Evolutionary conservation across 2,797 vertebrate species (phyloP), one percentile per base, ranked within the genome.

Genomic region (Triplophysa yarkandensis): DNA sequence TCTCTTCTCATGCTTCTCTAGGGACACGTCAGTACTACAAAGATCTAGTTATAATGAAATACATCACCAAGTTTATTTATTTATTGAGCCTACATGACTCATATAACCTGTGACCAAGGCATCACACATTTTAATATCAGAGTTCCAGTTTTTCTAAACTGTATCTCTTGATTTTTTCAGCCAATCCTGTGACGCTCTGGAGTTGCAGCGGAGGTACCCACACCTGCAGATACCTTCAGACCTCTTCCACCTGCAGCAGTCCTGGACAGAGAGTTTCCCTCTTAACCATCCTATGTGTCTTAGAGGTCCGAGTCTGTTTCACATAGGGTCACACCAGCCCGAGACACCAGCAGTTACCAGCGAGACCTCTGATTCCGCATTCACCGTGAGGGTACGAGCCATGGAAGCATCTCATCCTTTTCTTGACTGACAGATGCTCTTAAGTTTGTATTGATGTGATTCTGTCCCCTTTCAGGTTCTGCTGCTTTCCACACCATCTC

Each of bases 1-100:
- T 48, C 81, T 91, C 34, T 88, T 92, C 68, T 91, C 91, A 3
- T 90, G 86, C 76, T 93, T 93, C 71, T 63, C 89, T 23, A 82
- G 91, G 74, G 87, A 93, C 83, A 90, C 89, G 92, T 64, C 54
- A n/a, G 4, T n/a, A 14, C 13, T 4, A 9, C 13, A 32, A n/a
- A n/a, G n/a, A n/a, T n/a, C n/a, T n/a, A n/a, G n/a, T n/a, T n/a
- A n/a, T n/a, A n/a, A n/a, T n/a, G n/a, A n/a, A n/a, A n/a, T n/a
- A n/a, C n/a, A n/a, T n/a, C n/a, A n/a, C n/a, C n/a, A n/a, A n/a
- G n/a, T n/a, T n/a, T n/a, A n/a, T n/a, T n/a, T n/a, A n/a, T n/a
- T n/a, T n/a, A n/a, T n/a, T n/a, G n/a, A n/a, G n/a, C n/a, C n/a
- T n/a, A n/a, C n/a, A n/a, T n/a, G n/a, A n/a, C n/a, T n/a, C n/a